Evolutionary conservation across 2,113 vertebrate genomes (phyloP).

Genomic region (Channa maculata): DNA sequence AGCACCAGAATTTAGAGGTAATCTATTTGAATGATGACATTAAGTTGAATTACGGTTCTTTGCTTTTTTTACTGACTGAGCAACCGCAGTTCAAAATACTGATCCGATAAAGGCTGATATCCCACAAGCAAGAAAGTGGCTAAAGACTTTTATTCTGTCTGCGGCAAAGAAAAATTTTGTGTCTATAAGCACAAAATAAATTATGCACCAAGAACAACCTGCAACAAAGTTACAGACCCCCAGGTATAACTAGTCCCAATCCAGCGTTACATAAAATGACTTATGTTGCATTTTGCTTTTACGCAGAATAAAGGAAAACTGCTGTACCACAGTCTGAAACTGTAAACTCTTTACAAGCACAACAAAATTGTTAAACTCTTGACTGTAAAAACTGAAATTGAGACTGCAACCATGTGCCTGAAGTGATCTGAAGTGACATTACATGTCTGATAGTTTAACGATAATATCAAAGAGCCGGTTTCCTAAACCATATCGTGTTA

Average conservation of each 20-base stretch:
- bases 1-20: too few relatives aligned
- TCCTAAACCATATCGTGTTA: neutral
- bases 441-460: neutral
- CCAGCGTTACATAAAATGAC: too few relatives aligned
- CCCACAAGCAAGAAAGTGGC: neutral
- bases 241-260: neutral
- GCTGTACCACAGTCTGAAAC: too few relatives aligned
- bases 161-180: neutral
- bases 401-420: neutral
- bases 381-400: neutral
- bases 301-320: too few relatives aligned
- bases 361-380: too few relatives aligned
- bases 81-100: neutral
- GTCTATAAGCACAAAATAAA: neutral
- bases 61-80: neutral
- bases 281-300: too few relatives aligned
- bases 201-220: neutral
- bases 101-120: too few relatives aligned
- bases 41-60: neutral
- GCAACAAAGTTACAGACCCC: neutral
- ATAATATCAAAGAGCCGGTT: neutral
- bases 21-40: too few relatives aligned
- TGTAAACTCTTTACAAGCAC: too few relatives aligned
- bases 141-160: neutral
- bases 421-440: slow-evolving; percentile 10